Evolutionary conservation across 2,113 vertebrate genomes (phyloP), one percentile per base, ranked within the genome.

Genomic region (Bathybates hornii): DNA sequence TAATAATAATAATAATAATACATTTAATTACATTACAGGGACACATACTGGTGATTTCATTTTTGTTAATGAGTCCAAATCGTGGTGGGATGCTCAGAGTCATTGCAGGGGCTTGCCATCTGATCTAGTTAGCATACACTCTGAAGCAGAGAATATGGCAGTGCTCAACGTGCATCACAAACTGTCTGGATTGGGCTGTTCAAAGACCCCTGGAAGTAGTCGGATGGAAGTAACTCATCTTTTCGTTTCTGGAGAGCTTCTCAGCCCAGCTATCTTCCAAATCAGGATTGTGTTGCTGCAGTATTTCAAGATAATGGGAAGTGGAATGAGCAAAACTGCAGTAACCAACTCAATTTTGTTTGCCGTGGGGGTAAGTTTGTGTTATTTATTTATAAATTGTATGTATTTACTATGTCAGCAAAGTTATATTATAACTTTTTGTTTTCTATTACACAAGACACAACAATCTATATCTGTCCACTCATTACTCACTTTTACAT

Each of bases 161-260:
- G 79, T 95, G 9, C 86, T 9, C 8, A 84, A 53, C 2, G 19
- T 86, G 5, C 7, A 17, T 80, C 81, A 21, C 61, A 89, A 68
- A 79, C 21, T 7, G 86, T 91, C 52, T 96, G 95, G 95, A 95
- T 95, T 5, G 94, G 95, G 36, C 92, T 96, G 32, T 96, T 96
- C 78, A 94, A 86, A 82, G 96, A 96, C 59, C 56, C 78, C 9
- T 95, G 95, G 95, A 89, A n/a, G 56, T 96, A 95, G 95, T 96
- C 93, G 0, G 92, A 96, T 68, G 93, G 87, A 27, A 94, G 88
- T 82, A 83, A 73, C 34, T 91, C 91, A 24, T 95, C 94, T 4
- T 95, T 94, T 59, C 93, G 93, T 24, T 87, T 79, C 86, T 95
- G 94, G 94, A 88, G 57, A 29, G 32, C 43, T 2, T 3, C 1